Evolutionary conservation across 2,888 invertebrate genomes (phyloP), one percentile per base, ranked within the genome.

Genomic region (Microctonus brassicae): DNA sequence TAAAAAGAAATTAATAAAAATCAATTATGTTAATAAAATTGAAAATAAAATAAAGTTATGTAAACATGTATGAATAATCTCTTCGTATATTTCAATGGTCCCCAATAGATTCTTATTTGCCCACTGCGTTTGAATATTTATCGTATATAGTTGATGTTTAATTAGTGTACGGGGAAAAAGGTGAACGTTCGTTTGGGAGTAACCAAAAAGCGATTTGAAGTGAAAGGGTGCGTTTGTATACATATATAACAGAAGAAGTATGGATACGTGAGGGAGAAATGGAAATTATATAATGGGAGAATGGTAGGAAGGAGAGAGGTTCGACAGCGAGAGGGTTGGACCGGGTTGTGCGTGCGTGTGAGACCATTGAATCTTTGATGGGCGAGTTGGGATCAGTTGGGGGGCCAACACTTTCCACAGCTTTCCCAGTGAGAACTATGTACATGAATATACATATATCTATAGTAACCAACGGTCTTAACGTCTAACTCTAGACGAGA

Each of bases 331-430:
- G 36, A 42, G 20, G 34, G 39, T 68, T 22, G 42, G 33, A 58
- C 33, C 33, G 11, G 66, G 69, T 34, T 55, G 55, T 52, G 67
- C 76, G 73, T 81, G 81, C 84, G 85, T 82, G 85, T 77, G 80
- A 83, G 80, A 80, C 73, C 78, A 74, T 77, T 85, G 85, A 85
- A 85, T 85, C 84, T 85, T 85, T 85, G 83, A 85, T 85, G 82
- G 77, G 73, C 71, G 76, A 81, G 80, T 77, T 80, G 76, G 80
- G 78, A 75, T 75, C 77, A 76, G 70, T 74, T 73, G 62, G 26
- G 39, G 47, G 64, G 65, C 73, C 78, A 73, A 75, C 77, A 80
- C 80, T 79, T 63, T 70, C 73, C 69, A 53, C 58, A 62, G 67
- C 77, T 78, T 72, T 78, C 76, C 68, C 72, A 65, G 71, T 72